Evolutionary conservation across 2,113 vertebrate genomes (phyloP), one percentile per base, ranked within the genome.

Genomic region (Dolichotis patagonum): DNA sequence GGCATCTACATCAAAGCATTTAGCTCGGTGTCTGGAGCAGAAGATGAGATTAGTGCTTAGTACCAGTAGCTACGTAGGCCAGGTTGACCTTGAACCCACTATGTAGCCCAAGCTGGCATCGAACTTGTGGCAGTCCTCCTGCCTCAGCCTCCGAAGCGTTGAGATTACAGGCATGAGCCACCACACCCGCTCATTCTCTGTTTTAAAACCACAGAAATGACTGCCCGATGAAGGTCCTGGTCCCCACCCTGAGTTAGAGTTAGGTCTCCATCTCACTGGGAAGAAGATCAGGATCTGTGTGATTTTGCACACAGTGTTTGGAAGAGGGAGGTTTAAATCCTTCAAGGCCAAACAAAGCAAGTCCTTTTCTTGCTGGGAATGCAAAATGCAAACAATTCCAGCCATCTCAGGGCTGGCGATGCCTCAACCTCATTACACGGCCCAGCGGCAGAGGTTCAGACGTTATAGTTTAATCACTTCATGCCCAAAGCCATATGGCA

Each of bases 401-500:
- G 56, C 85, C 62, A 71, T 20, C 73, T 69, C 67, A 26, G 60
- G 86, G 28, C 22, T 85, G 32, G 1, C 12, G 43, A 26, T 73
- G 85, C 22, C 22, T 10, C 35, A 49, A 46, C 16, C 17, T 54
- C 35, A n/a, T 93, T 46, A 82, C 94, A 75, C 12, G 85, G 43
- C 35, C 16, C 54, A 41, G 84, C 20, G 81, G 26, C 81, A 49
- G 75, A 93, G 38, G 19, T 75, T 71, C 77, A 78, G 94, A 90
- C 77, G 56, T 87, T 19, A 32, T 5, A 30, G 63, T 88, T 95
- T 92, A 97, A 95, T 97, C 95, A 84, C 67, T 90, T 96, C 41
- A 3, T 96, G 88, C 88, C 85, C 85, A 80, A 81, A 90, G 96
- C 90, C 90, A 92, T 78, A 78, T 82, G 82, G 90, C 92, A 96